Evolutionary conservation across 1,140 invertebrate species (phyloP).

Genomic region (Tetragonula clypearis): DNA sequence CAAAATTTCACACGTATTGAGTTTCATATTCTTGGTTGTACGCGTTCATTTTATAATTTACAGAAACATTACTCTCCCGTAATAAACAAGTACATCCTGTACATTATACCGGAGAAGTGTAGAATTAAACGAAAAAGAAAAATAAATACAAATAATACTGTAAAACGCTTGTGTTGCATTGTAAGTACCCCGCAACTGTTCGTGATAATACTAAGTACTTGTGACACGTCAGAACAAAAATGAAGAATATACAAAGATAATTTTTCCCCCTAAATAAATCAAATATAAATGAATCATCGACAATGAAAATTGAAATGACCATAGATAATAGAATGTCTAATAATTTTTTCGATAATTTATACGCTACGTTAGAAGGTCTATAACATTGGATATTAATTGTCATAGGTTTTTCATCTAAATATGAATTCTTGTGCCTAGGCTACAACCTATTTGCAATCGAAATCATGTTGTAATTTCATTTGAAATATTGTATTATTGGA

Average conservation of each 20-base stretch:
- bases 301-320: constrained; percentile 17
- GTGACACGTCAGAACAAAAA: constrained; percentile 3
- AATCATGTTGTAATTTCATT: constrained; percentile 50
- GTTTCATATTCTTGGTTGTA: neutral
- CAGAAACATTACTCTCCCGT: constrained; percentile 10
- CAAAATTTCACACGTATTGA: neutral
- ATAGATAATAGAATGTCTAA: constrained; percentile 42
- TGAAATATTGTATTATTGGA: constrained; percentile 55
- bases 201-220: constrained; percentile 16
- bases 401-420: constrained; percentile 52
- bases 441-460: constrained; percentile 53
- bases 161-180: constrained; percentile 2
- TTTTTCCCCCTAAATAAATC: too few relatives aligned
- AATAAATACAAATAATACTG: constrained; percentile 58
- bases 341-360: constrained; percentile 53
- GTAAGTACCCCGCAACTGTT: constrained; percentile 38
- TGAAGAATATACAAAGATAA: neutral
- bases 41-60: constrained; percentile 9
- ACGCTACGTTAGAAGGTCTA: constrained; percentile 54
- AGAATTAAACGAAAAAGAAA: constrained; percentile 47
- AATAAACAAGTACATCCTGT: constrained; percentile 4
- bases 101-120: constrained; percentile 21
- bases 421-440: constrained; percentile 52
- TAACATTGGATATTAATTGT: constrained; percentile 52
- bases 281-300: constrained; percentile 34